Base-by-base conservation (phyloP, 2,113 vertebrate species). In the Nerophis ophidion region DNA sequence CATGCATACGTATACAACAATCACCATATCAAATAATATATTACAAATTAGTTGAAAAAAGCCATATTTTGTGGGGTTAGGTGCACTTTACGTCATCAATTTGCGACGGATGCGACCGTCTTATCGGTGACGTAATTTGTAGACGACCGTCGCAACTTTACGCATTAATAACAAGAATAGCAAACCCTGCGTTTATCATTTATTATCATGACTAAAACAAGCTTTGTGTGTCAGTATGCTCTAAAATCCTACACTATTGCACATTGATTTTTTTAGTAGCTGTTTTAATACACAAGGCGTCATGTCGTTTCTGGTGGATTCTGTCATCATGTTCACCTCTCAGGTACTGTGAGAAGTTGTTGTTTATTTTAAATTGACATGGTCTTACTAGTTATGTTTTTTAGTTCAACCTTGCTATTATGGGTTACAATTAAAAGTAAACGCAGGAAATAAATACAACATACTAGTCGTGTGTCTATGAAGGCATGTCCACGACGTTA, bases 281-380 rank as follows among this genome's bases (percentile, higher is more conserved):
- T 26, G 26, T 44, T 71, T 26, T 45, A n/a, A 49, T 33, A 33
- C 10, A 26, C 36, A 47, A 26, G 19, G 11, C 70, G 42, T 26
- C 72, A 98, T 98, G 96, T 97, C 93, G 63, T 98, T 98, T 81
- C 79, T 98, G 14, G 86, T 96, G 61, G 96, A 98, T 64, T 97
- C 95, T 50, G 85, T 94, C 75, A 93, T 98, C 71, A 95, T 95
- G 94, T 90, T 97, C 81, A 94, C 93, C 54, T 97, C 95, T 6
- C 96, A 97, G 93, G 95, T 97, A 87, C 1, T 1, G 1, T 14
- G n/a, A 58, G n/a, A 42, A 67, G 7, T 14, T n/a, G 26, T 26
- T 26, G 26, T 26, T 26, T 26, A n/a, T 26, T 26, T 2, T 26
- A 26, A 14, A 48, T 47, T 33, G 33, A 54, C 2, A 42, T 16